Evolutionary conservation across 2,888 invertebrate genomes (phyloP), one percentile per base, ranked within the genome.

Genomic region (Hirtodrosophila confusa): DNA sequence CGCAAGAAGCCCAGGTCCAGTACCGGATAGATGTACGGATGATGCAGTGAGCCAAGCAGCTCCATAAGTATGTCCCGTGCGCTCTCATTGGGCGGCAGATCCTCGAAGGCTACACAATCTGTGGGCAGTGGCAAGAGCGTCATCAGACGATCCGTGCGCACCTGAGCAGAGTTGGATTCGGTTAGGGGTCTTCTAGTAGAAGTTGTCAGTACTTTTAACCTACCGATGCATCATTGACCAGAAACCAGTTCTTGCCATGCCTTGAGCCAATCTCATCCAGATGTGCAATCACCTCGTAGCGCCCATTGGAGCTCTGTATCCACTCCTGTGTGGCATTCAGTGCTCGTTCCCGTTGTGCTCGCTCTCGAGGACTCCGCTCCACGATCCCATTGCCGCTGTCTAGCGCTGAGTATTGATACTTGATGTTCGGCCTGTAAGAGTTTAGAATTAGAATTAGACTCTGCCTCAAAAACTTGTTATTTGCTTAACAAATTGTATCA

Each of bases 11-110:
- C 97, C 73, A 98, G 93, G 89, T 97, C 97, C 80, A 97, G 92
- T 27, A 97, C 95, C 0, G 98, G 98, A 92, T 96, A 97, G 75
- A 98, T 96, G 90, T 97, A 98, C 0, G 98, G 98, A 92, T 98
- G 98, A 90, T 98, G 97, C 40, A 97, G 93, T 8, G 96, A 95
- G 53, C 96, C 94, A 89, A 98, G 96, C 75, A 98, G 92, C 89
- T 97, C 96, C 92, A 96, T 93, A 40, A 97, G 93, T 37, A 95
- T 95, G 35, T 94, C 92, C 23, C 94, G 93, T 61, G 93, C 93
- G 73, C 94, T 94, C 77, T 94, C 94, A 78, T 96, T 93, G 1
- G 95, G 89, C 62, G 90, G 90, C 78, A 92, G 83, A 88, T 91
- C 91, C 83, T 92, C 92, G 76, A 92, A 91, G 78, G 91, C 92